These are phyloP conservation scores for Euclidia mi DNA, from an alignment of 2,888 invertebrate genomes.

Conservation along the genomic window DNA sequence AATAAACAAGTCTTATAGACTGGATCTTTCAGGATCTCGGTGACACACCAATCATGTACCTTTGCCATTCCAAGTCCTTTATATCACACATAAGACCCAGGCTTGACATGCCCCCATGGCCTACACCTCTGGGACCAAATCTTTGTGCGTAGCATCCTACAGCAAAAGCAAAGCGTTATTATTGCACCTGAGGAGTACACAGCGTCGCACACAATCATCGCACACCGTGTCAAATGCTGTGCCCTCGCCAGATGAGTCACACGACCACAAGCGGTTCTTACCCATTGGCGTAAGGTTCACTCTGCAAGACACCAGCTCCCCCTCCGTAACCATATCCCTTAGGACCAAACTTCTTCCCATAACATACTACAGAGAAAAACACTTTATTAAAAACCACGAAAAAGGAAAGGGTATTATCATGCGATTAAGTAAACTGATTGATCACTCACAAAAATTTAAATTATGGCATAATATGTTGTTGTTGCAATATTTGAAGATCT, in stretches of 20 bases:
- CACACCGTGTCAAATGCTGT: constrained; percentile 66
- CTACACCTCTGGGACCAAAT: constrained; percentile 98
- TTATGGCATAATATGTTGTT: constrained; percentile 24
- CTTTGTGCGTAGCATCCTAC: constrained; percentile 98
- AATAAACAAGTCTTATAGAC: constrained; percentile 67
- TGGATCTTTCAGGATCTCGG: constrained; percentile 59
- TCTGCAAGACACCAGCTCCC: constrained; percentile 98
- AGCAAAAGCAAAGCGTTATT: constrained; percentile 86
- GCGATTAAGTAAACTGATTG: constrained; percentile 40
- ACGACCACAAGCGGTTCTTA: constrained; percentile 87
- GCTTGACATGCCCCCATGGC: constrained; percentile 96
- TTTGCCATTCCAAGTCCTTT: constrained; percentile 94
- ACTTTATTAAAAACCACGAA: constrained; percentile 61
- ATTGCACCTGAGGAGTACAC: constrained; percentile 77
- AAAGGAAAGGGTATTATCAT: constrained; percentile 37
- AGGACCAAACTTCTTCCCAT: constrained; percentile 99
- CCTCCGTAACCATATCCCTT: constrained; percentile 99
- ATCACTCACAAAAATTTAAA: constrained; percentile 45
- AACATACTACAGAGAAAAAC: constrained; percentile 94
- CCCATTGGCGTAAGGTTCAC: constrained; percentile 96
- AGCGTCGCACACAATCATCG: constrained; percentile 57
- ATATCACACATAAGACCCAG: constrained; percentile 96
- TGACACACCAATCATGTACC: constrained; percentile 85
- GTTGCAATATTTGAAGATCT: constrained; percentile 23
- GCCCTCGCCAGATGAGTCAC: constrained; percentile 81